Base-by-base conservation (phyloP, 1,140 invertebrate species). In the Phymastichus coffea region DNA sequence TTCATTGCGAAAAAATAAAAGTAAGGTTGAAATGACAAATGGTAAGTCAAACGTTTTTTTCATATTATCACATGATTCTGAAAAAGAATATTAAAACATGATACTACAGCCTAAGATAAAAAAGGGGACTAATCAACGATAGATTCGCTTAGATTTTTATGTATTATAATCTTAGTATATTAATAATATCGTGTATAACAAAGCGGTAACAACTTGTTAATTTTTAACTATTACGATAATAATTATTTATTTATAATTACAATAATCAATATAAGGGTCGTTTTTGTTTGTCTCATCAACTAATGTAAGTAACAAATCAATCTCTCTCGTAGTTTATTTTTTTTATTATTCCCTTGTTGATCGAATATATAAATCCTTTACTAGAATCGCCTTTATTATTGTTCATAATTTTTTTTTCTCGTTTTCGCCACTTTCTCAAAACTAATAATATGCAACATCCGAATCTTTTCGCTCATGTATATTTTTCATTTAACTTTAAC, bases 141-240 rank as follows among this genome's bases (percentile, higher is more conserved):
- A 73, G 65, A 70, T 70, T 70, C 67, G 67, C 67, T 74, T 73
- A 69, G 65, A 69, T 65, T 69, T 59, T 59, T 53, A 52, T 59
- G 57, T 70, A 65, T 61, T 70, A 71, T 74, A 72, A 74, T 74
- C 66, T 73, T 75, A 71, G 63, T 75, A 73, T 72, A 74, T 75
- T 55, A 63, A 75, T 75, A 74, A 75, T 75, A 75, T 75, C 69
- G 73, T 76, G 73, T 76, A 76, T 76, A 76, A 75, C 73, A 76
- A 76, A 76, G 74, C 74, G 71, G 72, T 75, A 76, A 76, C 73
- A 76, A 76, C 72, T 76, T 76, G 73, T 76, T 75, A 73, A 76
- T 76, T 74, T 70, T 74, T 74, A 73, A 48, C 73, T 74, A 75
- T 76, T 76, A 75, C 67, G 70, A 67, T 76, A 74, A 71, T 75